Conservation (phyloP, 2,888 invertebrate species). For the Melipona beecheii region DNA sequence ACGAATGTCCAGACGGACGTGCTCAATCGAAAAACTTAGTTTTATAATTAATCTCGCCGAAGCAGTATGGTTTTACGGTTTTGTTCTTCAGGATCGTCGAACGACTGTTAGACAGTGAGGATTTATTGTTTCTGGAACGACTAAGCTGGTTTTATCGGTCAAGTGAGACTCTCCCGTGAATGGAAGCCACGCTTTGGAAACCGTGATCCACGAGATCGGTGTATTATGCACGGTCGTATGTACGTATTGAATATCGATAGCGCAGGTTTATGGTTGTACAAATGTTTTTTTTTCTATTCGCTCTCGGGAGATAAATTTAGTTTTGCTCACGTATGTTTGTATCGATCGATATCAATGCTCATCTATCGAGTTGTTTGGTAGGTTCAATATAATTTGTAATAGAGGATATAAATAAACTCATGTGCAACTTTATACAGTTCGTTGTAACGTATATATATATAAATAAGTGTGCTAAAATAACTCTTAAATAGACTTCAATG, state of each 20-base stretch:
- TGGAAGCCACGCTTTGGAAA: neutral
- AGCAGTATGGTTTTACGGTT: neutral
- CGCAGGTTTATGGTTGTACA: neutral
- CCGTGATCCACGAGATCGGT: neutral
- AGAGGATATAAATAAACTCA: too few species aligned
- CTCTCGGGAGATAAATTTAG: neutral
- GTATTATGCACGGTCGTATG: neutral
- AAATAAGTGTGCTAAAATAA: too few species aligned
- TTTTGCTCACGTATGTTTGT: neutral
- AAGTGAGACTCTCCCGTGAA: neutral
- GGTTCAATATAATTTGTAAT: too few species aligned
- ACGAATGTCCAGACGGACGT: neutral
- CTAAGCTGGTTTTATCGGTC: constrained; percentile 3
- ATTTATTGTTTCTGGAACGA: constrained; percentile 14
- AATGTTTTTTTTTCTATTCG: neutral
- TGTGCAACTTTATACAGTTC: too few species aligned
- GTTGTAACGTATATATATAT: too few species aligned
- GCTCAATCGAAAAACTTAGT: neutral
- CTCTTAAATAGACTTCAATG: too few species aligned
- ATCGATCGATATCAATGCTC: neutral
- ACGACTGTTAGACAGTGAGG: neutral
- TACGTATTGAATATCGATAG: neutral
- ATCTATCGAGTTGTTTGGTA: too few species aligned
- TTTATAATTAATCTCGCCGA: neutral
- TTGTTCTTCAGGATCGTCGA: neutral